Conservation (phyloP, 1,140 invertebrate species). For the Coenobita brevimanus region DNA sequence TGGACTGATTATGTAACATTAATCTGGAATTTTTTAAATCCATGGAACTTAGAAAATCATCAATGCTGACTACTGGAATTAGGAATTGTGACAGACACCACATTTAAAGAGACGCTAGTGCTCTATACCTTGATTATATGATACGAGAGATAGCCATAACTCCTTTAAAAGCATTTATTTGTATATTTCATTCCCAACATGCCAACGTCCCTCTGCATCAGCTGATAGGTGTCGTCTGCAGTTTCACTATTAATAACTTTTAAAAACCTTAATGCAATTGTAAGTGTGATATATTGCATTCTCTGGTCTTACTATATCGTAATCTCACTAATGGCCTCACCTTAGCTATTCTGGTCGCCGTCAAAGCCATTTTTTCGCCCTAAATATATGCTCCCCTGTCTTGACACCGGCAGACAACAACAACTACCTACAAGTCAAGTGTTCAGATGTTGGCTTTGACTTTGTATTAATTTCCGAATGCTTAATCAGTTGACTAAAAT, state of each 20-base stretch:
- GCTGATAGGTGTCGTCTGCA: constrained; percentile 26
- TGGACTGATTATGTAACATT: too few species aligned
- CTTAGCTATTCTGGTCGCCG: constrained; percentile 31
- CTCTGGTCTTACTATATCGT: too few species aligned
- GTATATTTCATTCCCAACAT: not conserved
- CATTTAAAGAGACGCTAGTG: too few species aligned
- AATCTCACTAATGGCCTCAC: not conserved
- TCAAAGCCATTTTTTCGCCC: constrained; percentile 14
- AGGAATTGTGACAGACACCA: too few species aligned
- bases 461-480: too few species aligned
- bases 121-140: too few species aligned
- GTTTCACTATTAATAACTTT: not conserved
- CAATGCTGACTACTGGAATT: too few species aligned
- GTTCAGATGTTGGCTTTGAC: too few species aligned
- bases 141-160: not conserved
- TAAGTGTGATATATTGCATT: not conserved
- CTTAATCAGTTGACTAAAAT: too few species aligned
- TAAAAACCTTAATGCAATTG: not conserved
- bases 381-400: not conserved
- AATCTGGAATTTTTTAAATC: too few species aligned
- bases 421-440: not conserved
- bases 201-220: not conserved
- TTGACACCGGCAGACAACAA: not conserved
- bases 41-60: too few species aligned
- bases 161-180: not conserved